phyloP scores from a whole-genome alignment of 2,888 invertebrate genomes.

The Gerris lacustris region DNA sequence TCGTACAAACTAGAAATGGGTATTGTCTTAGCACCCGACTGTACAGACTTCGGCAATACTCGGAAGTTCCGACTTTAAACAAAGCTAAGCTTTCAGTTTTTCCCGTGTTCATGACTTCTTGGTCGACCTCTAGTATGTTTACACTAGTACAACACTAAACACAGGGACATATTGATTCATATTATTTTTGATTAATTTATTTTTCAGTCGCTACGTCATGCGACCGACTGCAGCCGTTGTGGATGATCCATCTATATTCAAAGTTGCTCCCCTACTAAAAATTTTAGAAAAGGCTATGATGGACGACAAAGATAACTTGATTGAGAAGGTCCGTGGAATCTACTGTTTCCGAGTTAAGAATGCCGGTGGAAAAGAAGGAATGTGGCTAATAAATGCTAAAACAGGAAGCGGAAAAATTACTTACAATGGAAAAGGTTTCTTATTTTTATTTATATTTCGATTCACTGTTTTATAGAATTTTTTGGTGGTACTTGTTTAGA shows the following conservation, averaged over 20 bases:
- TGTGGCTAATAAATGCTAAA: conserved; percentile 87
- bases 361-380: conserved; percentile 64
- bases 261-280: conserved; percentile 67
- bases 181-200: not conserved
- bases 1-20: too few species aligned
- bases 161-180: too few species aligned
- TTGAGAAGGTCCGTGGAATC: conserved; percentile 73
- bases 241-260: conserved; percentile 45
- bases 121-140: too few species aligned
- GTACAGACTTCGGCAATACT: too few species aligned
- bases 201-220: not conserved
- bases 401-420: conserved; percentile 75
- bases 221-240: conserved; percentile 27
- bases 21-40: too few species aligned
- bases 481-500: too few species aligned
- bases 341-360: conserved; percentile 83
- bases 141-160: too few species aligned
- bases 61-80: too few species aligned
- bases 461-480: not conserved
- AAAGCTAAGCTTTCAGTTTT: too few species aligned
- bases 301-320: conserved; percentile 64
- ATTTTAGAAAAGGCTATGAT: conserved; percentile 68
- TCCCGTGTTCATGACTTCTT: too few species aligned
- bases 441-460: not conserved
- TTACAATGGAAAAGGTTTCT: conserved; percentile 54